Percentiles rank a stretch among this genome's conserved stretches.
These are phyloP conservation scores for Tetraodon nigroviridis DNA, from an alignment of 2,113 vertebrate species.

Conservation along the genomic window DNA sequence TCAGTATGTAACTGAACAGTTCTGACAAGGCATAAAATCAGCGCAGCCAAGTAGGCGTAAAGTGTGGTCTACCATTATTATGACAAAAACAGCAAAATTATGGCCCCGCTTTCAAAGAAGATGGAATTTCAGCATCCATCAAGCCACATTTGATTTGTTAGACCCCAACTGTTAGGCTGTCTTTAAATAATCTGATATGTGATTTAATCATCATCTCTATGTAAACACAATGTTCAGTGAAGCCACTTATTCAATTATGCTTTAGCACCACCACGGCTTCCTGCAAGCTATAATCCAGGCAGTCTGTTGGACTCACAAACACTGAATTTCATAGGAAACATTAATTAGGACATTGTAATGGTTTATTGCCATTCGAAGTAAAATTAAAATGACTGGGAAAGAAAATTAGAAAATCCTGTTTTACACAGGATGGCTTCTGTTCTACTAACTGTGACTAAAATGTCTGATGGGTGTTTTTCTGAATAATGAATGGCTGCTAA, in stretches of 20 bases:
- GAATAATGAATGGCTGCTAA: neutral
- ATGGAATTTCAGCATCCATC: no score
- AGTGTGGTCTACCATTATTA: neutral
- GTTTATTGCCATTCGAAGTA: constrained; percentile 47
- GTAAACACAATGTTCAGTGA: constrained; percentile 39
- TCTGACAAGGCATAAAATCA: neutral
- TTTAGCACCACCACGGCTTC: constrained; percentile 31
- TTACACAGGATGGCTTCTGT: constrained; percentile 40
- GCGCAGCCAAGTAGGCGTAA: neutral
- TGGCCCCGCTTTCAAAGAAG: constrained; percentile 6
- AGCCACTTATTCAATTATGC: constrained; percentile 53
- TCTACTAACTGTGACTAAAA: constrained; percentile 2
- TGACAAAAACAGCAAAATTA: neutral
- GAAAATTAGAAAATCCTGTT: constrained; percentile 44
- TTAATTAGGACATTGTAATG: constrained; percentile 52
- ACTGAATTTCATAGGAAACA: constrained; percentile 45
- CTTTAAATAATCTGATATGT: constrained; percentile 4
- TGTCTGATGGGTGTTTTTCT: constrained; percentile 29
- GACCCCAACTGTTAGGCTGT: constrained; percentile 29
- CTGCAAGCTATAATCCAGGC: constrained; percentile 32
- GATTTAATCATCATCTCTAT: constrained; percentile 34
- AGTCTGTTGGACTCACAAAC: constrained; percentile 25
- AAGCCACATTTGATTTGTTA: neutral
- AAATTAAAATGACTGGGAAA: constrained; percentile 37
- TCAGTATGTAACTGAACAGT: neutral